These are phyloP conservation scores for Tachina grossa DNA, from an alignment of 2,888 invertebrate species.

Conservation along the genomic window DNA sequence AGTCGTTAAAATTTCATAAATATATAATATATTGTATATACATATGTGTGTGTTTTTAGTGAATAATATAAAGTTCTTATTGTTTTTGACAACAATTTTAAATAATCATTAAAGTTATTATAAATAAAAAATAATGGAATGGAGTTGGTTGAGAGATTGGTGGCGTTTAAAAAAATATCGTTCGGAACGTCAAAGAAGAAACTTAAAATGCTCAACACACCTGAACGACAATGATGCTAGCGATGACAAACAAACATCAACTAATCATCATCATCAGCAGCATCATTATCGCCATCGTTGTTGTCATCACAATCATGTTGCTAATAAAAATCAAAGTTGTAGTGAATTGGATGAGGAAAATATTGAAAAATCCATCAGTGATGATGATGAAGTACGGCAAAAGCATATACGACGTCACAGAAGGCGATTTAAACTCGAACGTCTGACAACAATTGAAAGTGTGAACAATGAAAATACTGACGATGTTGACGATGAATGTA, in stretches of 20 bases:
- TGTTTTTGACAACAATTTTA: conserved; percentile 1
- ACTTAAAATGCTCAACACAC: conserved; percentile 66
- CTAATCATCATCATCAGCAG: conserved; percentile 21
- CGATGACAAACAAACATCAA: conserved; percentile 37
- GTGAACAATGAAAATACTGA: conserved; percentile 46
- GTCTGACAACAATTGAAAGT: conserved; percentile 65
- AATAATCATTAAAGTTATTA: conserved; percentile 8
- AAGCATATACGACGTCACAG: conserved; percentile 59
- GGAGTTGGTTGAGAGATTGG: conserved; percentile 92
- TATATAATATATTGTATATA: background rate
- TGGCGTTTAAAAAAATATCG: conserved; percentile 87
- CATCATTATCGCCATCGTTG: conserved; percentile 43
- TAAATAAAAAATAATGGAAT: conserved; percentile 85
- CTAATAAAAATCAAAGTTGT: conserved; percentile 62
- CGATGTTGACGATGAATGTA: conserved; percentile 65
- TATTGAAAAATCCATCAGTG: conserved; percentile 61
- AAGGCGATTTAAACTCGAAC: conserved; percentile 65
- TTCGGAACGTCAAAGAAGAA: conserved; percentile 54
- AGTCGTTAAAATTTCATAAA: background rate
- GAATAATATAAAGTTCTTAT: conserved; percentile 7
- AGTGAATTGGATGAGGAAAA: conserved; percentile 56
- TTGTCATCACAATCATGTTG: conserved; percentile 45
- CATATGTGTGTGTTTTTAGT: conserved; percentile 23
- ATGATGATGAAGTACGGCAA: conserved; percentile 69
- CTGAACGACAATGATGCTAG: conserved; percentile 28